Evolutionary conservation across 1,140 invertebrate genomes (phyloP).

Genomic region (Drosophila nigromelanica): DNA sequence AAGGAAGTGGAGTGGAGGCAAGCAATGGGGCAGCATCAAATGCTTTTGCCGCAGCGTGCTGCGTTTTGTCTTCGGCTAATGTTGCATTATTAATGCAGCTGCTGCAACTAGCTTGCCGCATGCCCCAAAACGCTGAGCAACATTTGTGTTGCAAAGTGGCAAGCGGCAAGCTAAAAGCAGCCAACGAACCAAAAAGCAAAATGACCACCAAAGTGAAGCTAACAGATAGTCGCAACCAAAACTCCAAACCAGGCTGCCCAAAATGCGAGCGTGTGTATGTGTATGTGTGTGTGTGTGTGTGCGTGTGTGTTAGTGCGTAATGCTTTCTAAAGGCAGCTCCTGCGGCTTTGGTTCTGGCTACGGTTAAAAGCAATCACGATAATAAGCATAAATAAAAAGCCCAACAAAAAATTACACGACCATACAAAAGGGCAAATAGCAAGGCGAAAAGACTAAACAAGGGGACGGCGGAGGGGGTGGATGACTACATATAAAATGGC

Average conservation of each 20-base stretch:
- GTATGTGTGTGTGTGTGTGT: not conserved
- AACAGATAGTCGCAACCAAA: constrained; percentile 6
- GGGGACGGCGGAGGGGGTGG: not conserved
- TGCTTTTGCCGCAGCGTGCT: constrained; percentile 1
- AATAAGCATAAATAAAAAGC: constrained; percentile 80
- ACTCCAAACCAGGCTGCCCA: no score
- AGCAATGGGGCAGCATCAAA: not conserved
- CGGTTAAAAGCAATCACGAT: constrained; percentile 70
- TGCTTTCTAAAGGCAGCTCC: constrained; percentile 15
- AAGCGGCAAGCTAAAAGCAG: not conserved
- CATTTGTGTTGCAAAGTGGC: constrained; percentile 7
- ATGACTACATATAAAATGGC: constrained; percentile 34
- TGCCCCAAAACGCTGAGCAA: constrained; percentile 12
- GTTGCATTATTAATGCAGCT: constrained; percentile 78
- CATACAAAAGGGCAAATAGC: constrained; percentile 76
- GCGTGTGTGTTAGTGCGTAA: constrained; percentile 31
- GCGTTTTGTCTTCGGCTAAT: constrained; percentile 45
- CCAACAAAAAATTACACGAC: constrained; percentile 77
- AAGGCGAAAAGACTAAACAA: constrained; percentile 27
- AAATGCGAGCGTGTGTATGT: not conserved
- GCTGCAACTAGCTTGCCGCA: constrained; percentile 47
- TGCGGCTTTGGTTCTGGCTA: constrained; percentile 17
- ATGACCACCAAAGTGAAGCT: constrained; percentile 21
- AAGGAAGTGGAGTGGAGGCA: constrained; percentile 29
- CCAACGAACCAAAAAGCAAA: constrained; percentile 12